Conservation (phyloP, 2,888 invertebrate genomes). For the Spisula solida region DNA sequence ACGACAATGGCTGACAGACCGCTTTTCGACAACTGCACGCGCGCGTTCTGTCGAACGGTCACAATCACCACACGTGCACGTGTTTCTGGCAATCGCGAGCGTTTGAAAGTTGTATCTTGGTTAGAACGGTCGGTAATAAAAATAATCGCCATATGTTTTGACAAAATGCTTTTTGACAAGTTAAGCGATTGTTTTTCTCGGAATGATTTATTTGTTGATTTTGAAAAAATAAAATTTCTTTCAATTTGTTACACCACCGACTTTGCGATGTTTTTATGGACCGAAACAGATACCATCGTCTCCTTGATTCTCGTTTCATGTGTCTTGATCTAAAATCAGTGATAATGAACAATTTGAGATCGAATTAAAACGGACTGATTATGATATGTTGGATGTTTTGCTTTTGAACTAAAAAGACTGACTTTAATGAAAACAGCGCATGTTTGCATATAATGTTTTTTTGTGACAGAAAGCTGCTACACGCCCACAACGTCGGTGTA, state of each 20-base stretch:
- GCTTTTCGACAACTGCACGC: conserved; percentile 55
- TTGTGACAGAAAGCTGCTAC: too few species aligned
- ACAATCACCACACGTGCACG: conserved; percentile 41
- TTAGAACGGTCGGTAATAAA: conserved; percentile 17
- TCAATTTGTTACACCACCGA: background rate
- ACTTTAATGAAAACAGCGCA: too few species aligned
- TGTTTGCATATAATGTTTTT: too few species aligned
- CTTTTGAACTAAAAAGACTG: background rate
- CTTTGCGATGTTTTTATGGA: background rate
- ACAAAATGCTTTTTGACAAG: conserved; percentile 46
- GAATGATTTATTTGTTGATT: conserved; percentile 43
- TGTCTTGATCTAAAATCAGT: background rate
- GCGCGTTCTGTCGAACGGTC: conserved; percentile 27
- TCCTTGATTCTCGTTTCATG: background rate
- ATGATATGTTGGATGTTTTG: background rate
- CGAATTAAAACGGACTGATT: background rate
- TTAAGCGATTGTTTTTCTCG: conserved; percentile 16
- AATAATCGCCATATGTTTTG: conserved; percentile 55
- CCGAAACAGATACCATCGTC: background rate
- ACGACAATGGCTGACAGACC: conserved; percentile 48
- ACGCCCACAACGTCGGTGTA: too few species aligned
- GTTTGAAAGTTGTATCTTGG: conserved; percentile 31
- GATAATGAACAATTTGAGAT: background rate
- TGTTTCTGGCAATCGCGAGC: conserved; percentile 38
- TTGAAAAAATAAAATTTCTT: background rate